Conservation (phyloP, 2,888 invertebrate species). For the Pogonocherus hispidulus region DNA sequence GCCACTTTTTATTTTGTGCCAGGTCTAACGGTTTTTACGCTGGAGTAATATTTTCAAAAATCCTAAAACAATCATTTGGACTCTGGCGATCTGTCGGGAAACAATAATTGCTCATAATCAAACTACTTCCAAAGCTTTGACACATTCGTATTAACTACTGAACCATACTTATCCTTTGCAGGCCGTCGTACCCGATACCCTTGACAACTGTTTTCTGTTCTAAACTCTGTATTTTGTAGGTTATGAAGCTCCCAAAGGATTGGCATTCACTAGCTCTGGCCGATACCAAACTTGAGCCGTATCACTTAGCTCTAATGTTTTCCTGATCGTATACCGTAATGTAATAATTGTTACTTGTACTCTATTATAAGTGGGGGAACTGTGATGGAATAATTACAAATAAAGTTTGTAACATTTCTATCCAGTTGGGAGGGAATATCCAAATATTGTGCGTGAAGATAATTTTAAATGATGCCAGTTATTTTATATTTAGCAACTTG, state of each 20-base stretch:
- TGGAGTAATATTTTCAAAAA: too few species aligned
- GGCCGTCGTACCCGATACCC: neutral
- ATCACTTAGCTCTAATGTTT: neutral
- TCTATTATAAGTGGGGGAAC: neutral
- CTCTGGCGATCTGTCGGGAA: too few species aligned
- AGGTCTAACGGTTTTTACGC: too few species aligned
- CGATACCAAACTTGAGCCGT: neutral
- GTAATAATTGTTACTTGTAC: neutral
- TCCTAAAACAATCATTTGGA: too few species aligned
- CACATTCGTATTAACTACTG: too few species aligned
- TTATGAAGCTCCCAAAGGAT: conserved; percentile 1
- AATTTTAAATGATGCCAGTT: neutral
- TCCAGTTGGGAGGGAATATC: neutral
- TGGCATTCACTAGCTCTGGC: neutral
- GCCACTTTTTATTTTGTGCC: too few species aligned
- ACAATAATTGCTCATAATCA: too few species aligned
- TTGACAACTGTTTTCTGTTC: neutral
- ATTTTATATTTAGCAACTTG: too few species aligned
- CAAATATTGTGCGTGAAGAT: neutral
- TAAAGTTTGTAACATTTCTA: too few species aligned
- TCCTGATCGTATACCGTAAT: neutral
- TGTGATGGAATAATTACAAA: too few species aligned
- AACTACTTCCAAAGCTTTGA: too few species aligned
- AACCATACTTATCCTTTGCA: neutral
- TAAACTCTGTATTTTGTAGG: neutral